Conservation (phyloP, 1,140 invertebrate genomes). For the Orchesella cincta region DNA sequence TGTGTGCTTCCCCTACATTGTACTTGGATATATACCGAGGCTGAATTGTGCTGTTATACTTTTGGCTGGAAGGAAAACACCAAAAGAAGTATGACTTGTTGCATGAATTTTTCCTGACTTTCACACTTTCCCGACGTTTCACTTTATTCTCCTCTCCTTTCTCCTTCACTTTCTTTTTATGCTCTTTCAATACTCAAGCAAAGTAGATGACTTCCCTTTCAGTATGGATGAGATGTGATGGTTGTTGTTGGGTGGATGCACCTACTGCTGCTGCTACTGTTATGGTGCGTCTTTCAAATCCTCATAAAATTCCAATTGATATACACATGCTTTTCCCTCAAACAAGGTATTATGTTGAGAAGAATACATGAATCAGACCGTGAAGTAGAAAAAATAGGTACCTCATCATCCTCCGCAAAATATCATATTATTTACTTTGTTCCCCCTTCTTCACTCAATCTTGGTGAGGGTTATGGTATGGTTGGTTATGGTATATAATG, state of each 20-base stretch:
- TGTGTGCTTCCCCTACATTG: no score
- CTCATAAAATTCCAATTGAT: background rate
- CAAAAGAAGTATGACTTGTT: slow-evolving; percentile 24
- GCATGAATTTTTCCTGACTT: slow-evolving; percentile 24
- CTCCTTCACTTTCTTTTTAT: background rate
- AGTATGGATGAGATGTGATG: background rate
- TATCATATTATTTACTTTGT: slow-evolving; percentile 17
- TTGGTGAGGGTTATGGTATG: no score
- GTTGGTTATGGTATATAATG: no score
- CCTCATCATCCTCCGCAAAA: background rate
- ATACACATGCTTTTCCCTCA: background rate
- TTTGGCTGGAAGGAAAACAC: no score
- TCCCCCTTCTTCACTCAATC: slow-evolving; percentile 8
- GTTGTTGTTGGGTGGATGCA: background rate
- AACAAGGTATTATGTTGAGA: background rate
- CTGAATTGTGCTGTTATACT: background rate
- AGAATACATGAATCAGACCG: slow-evolving; percentile 8
- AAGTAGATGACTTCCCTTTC: slow-evolving; percentile 1
- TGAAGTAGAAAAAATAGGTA: slow-evolving; percentile 10
- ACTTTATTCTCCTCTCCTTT: slow-evolving; percentile 1
- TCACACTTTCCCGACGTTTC: slow-evolving; percentile 17
- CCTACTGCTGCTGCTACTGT: background rate
- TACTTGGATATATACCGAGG: no score
- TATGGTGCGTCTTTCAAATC: background rate
- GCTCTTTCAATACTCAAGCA: background rate